Evolutionary conservation across 2,888 invertebrate genomes (phyloP).

Genomic region (Tromatobia lineatoria): DNA sequence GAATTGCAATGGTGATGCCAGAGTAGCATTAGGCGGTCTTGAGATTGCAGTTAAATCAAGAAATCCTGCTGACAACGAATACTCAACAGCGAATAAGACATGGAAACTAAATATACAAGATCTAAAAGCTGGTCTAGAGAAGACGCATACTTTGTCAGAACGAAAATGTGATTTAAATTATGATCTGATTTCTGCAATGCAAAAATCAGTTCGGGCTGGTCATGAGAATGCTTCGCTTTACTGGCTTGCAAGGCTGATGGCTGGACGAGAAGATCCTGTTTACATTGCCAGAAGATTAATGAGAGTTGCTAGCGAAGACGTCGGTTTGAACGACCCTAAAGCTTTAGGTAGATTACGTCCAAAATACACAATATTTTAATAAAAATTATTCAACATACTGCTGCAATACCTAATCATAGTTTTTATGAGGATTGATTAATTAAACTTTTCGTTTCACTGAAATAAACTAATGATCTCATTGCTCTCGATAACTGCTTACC

Average conservation of each 20-base stretch:
- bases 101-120: slow-evolving; percentile 79
- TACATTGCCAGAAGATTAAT: slow-evolving; percentile 76
- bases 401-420: background rate
- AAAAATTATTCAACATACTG: background rate
- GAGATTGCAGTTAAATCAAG: slow-evolving; percentile 71
- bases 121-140: slow-evolving; percentile 71
- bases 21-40: slow-evolving; percentile 72
- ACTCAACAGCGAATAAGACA: background rate
- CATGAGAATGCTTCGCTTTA: slow-evolving; percentile 74
- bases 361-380: background rate
- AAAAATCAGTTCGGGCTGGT: slow-evolving; percentile 74
- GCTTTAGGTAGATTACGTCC: slow-evolving; percentile 72
- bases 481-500: too few species aligned
- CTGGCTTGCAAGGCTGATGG: slow-evolving; percentile 78
- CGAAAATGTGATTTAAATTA: slow-evolving; percentile 70
- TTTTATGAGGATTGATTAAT: background rate
- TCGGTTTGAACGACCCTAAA: slow-evolving; percentile 73
- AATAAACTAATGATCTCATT: too few species aligned
- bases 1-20: slow-evolving; percentile 75
- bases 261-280: slow-evolving; percentile 76
- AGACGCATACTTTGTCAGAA: slow-evolving; percentile 59
- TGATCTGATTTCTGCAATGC: slow-evolving; percentile 75
- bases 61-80: background rate
- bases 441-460: background rate
- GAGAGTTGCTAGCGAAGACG: slow-evolving; percentile 76